A percentile compares a stretch with the other conserved stretches of the same genome.
These are phyloP conservation scores for Latrodectus elegans DNA, from an alignment of 2,888 invertebrate genomes.

Conservation along the genomic window DNA sequence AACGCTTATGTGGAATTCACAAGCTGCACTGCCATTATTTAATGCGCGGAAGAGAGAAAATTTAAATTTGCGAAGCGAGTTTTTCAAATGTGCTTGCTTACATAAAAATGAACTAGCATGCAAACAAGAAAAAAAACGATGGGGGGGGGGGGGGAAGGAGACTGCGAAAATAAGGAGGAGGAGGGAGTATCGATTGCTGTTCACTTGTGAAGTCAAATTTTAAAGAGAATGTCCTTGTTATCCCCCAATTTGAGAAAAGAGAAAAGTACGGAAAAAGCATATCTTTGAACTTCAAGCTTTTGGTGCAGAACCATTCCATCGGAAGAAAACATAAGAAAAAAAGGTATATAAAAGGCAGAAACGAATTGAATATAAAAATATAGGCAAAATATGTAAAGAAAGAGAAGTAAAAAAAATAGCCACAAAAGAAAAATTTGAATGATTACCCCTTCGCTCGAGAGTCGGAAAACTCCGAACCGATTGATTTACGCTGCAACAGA, in stretches of 20 bases:
- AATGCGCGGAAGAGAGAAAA: too few species aligned
- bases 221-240: constrained; percentile 20
- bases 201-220: neutral
- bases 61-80: too few species aligned
- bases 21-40: too few species aligned
- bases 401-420: constrained; percentile 17
- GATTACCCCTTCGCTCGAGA: constrained; percentile 38
- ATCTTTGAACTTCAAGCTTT: constrained; percentile 30
- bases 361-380: neutral
- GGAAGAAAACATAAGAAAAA: constrained; percentile 5
- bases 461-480: constrained; percentile 43
- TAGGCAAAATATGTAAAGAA: neutral
- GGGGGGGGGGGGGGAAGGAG: too few species aligned
- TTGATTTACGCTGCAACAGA: constrained; percentile 57
- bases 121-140: too few species aligned
- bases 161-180: too few species aligned
- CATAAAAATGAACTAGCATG: too few species aligned
- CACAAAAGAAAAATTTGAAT: constrained; percentile 60
- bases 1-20: too few species aligned
- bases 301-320: constrained; percentile 4
- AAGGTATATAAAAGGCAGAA: constrained; percentile 10
- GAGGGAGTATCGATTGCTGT: too few species aligned
- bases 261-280: constrained; percentile 19
- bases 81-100: too few species aligned
- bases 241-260: constrained; percentile 49